A percentile compares a stretch with the other conserved stretches of the same genome.
Evolutionary conservation across 2,888 invertebrate genomes (phyloP).

Genomic region (Piscicola geometra): DNA sequence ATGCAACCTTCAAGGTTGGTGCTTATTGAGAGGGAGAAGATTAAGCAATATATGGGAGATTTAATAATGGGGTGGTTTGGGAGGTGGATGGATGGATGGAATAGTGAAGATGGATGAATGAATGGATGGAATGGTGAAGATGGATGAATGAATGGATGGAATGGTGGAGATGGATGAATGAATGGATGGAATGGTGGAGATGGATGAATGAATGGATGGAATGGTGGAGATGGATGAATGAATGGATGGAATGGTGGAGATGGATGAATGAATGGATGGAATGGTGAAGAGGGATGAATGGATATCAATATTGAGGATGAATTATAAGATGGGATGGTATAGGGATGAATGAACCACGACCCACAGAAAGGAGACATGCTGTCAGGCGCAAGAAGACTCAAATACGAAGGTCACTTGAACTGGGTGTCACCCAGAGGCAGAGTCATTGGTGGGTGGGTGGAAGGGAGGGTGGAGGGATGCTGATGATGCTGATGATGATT

Average conservation of each 20-base stretch:
- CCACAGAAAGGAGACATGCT: conserved; percentile 75
- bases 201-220: conserved; percentile 1
- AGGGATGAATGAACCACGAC: too few species aligned
- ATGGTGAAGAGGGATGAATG: background rate
- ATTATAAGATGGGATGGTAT: background rate
- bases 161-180: background rate
- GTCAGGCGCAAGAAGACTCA: conserved; percentile 74
- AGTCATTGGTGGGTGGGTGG: conserved; percentile 62
- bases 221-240: background rate
- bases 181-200: background rate
- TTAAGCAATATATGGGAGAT: background rate
- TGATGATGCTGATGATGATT: background rate
- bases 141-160: conserved; percentile 2
- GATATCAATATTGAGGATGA: background rate
- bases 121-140: background rate
- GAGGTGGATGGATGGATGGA: background rate
- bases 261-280: background rate
- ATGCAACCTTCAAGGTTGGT: conserved; percentile 73
- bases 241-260: background rate
- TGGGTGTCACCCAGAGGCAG: conserved; percentile 86
- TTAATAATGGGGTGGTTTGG: background rate
- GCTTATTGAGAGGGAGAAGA: too few species aligned
- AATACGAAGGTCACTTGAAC: conserved; percentile 78
- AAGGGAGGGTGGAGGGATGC: background rate
- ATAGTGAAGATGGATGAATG: background rate